phyloP scores from a whole-genome alignment of 1,140 invertebrate genomes.

The Cotesia typhae region DNA sequence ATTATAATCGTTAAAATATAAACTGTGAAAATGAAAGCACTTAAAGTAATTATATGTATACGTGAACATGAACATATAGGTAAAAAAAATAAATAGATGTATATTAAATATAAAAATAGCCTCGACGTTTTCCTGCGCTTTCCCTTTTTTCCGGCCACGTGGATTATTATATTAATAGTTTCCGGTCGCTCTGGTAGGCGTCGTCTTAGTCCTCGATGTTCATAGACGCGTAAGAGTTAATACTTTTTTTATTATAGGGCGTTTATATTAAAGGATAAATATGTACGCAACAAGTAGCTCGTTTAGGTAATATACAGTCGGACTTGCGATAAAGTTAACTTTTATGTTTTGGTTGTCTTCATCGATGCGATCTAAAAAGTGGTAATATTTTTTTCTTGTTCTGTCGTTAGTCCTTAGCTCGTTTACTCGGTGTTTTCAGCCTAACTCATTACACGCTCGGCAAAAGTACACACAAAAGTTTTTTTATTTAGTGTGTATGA shows the following conservation, averaged over 20 bases:
- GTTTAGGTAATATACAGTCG: slow-evolving; percentile 3
- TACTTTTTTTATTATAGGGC: too few species aligned
- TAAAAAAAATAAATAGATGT: slow-evolving; percentile 12
- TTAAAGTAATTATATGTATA: background rate
- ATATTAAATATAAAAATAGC: slow-evolving; percentile 1
- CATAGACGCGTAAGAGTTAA: slow-evolving; percentile 26
- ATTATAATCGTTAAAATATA: too few species aligned
- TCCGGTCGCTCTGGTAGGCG: slow-evolving; percentile 58
- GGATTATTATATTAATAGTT: slow-evolving; percentile 61
- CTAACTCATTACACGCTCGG: too few species aligned
- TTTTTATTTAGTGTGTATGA: too few species aligned
- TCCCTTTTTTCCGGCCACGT: slow-evolving; percentile 57
- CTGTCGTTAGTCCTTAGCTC: slow-evolving; percentile 1
- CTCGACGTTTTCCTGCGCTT: slow-evolving; percentile 52
- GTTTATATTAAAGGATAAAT: slow-evolving; percentile 1
- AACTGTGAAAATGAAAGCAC: background rate
- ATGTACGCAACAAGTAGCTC: background rate
- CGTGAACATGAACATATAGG: background rate
- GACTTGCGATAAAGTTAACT: background rate
- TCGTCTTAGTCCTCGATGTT: slow-evolving; percentile 48
- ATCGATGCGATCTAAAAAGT: slow-evolving; percentile 12
- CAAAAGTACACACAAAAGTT: too few species aligned
- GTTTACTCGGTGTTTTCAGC: too few species aligned
- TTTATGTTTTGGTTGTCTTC: background rate
- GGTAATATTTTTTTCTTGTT: background rate